Evolutionary conservation across 2,888 invertebrate genomes (phyloP).

Genomic region (Acleris emargana): DNA sequence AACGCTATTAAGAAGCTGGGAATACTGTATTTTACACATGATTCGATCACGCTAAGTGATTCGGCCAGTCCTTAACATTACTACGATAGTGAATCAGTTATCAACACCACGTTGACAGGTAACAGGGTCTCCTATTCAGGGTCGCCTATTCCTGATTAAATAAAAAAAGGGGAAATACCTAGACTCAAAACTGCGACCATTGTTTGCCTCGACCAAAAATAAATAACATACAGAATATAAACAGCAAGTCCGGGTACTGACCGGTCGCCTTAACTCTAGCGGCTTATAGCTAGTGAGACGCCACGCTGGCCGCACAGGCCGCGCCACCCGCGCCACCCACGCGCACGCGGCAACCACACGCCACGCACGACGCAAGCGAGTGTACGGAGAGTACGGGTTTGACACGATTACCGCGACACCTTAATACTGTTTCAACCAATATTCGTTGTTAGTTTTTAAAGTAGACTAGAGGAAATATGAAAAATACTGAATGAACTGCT

Average conservation of each 20-base stretch:
- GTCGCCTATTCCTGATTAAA: constrained; percentile 11
- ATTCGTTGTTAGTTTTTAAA: constrained; percentile 35
- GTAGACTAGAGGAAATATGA: constrained; percentile 18
- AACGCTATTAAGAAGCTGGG: too few relatives aligned
- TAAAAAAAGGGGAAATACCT: constrained; percentile 15
- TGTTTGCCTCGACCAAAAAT: constrained; percentile 32
- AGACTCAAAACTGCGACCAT: constrained; percentile 12
- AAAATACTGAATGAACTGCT: constrained; percentile 21
- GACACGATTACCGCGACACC: constrained; percentile 3
- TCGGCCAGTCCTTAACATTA: constrained; percentile 10
- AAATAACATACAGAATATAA: constrained; percentile 33
- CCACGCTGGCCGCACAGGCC: constrained; percentile 34
- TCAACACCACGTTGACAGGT: constrained; percentile 10
- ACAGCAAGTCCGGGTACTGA: constrained; percentile 51
- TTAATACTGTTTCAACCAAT: constrained; percentile 32
- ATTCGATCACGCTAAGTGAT: constrained; percentile 10
- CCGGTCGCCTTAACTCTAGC: constrained; percentile 48
- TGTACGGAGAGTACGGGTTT: constrained; percentile 1
- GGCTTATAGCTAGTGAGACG: constrained; percentile 47
- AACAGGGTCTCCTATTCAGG: too few relatives aligned
- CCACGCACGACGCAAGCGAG: too few relatives aligned
- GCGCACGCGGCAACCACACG: neutral
- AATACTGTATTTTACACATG: neutral
- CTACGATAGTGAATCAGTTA: constrained; percentile 6
- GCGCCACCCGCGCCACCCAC: neutral